These are phyloP conservation scores for Helleia helle DNA, from an alignment of 2,888 invertebrate genomes.

Conservation along the genomic window DNA sequence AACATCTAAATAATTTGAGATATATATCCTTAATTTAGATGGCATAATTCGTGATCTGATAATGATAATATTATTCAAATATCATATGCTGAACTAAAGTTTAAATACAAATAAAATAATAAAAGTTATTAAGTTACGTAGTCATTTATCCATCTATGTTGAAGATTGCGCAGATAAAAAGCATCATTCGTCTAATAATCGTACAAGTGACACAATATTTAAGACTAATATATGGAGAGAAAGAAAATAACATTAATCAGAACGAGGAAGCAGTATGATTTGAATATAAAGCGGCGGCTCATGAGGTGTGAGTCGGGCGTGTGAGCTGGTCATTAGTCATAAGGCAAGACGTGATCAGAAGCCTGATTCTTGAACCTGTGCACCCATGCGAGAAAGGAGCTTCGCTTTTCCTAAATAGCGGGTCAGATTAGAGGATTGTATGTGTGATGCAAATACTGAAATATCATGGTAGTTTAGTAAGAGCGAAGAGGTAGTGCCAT, in stretches of 20 bases:
- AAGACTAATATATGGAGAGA: constrained; percentile 54
- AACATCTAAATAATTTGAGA: no score
- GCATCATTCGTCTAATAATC: background rate
- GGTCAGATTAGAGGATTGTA: no score
- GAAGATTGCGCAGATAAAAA: background rate
- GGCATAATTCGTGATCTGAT: no score
- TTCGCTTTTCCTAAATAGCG: background rate
- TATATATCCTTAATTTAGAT: no score
- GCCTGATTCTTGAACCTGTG: constrained; percentile 27
- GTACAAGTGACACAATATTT: constrained; percentile 12
- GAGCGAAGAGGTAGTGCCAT: no score
- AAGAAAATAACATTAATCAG: constrained; percentile 70
- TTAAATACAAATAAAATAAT: no score
- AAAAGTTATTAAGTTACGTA: no score
- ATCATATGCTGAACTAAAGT: no score
- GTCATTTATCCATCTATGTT: no score
- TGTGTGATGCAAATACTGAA: no score
- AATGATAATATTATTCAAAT: no score
- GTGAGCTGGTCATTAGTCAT: constrained; percentile 72
- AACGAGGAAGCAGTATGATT: constrained; percentile 64
- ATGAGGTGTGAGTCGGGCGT: constrained; percentile 38
- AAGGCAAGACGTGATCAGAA: constrained; percentile 57
- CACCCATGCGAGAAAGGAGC: constrained; percentile 17
- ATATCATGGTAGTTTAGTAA: no score
- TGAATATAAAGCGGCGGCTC: constrained; percentile 59